Evolutionary conservation across 2,888 invertebrate genomes (phyloP).

Genomic region (Epirrhoe alternata): DNA sequence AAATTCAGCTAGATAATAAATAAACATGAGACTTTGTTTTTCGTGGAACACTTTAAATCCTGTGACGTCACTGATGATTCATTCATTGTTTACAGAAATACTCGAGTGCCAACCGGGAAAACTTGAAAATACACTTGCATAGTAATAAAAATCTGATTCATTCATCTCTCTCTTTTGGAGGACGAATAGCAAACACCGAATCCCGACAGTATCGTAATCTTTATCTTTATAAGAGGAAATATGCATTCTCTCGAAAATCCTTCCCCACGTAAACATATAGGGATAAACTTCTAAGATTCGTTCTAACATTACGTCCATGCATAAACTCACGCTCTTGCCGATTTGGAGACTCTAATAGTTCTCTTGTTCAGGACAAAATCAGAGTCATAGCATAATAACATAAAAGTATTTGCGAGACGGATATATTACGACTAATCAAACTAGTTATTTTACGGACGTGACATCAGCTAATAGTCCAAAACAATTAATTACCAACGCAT

Average conservation of each 20-base stretch:
- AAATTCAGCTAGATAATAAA: background rate
- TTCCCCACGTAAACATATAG: background rate
- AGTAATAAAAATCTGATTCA: background rate
- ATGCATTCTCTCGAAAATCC: background rate
- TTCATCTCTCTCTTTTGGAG: background rate
- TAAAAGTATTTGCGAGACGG: background rate
- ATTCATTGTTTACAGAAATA: background rate
- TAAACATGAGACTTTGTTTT: conserved; percentile 1
- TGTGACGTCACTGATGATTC: conserved; percentile 1
- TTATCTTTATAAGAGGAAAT: background rate
- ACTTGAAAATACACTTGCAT: background rate
- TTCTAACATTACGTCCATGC: background rate
- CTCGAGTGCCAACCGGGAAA: conserved; percentile 2
- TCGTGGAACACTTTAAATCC: conserved; percentile 3
- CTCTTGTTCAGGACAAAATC: too few species aligned
- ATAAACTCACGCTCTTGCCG: background rate
- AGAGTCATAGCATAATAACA: background rate
- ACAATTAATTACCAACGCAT: conserved; percentile 1
- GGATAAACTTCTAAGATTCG: background rate
- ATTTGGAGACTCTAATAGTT: background rate
- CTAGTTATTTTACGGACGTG: conserved; percentile 4
- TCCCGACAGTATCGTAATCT: background rate
- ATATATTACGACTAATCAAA: background rate
- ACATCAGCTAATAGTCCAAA: conserved; percentile 8
- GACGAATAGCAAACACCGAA: background rate